Evolutionary conservation across 2,888 invertebrate species (phyloP).

Genomic region (Morpho helenor): DNA sequence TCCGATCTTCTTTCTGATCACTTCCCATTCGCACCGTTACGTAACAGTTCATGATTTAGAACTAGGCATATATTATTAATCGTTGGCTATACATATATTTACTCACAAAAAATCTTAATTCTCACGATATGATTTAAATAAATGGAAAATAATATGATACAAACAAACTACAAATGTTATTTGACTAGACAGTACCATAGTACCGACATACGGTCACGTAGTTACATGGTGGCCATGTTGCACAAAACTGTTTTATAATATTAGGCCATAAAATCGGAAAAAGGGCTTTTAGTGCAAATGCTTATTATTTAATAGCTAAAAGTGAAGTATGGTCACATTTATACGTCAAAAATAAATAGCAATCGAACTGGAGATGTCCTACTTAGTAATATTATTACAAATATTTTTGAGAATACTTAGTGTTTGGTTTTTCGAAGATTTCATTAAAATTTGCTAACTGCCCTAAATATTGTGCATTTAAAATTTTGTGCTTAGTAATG

Average conservation of each 20-base stretch:
- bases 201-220: conserved; percentile 58
- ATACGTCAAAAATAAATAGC: no score
- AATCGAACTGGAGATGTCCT: not conserved
- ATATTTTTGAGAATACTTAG: conserved; percentile 4
- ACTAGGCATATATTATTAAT: no score
- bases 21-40: no score
- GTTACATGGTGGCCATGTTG: conserved; percentile 53
- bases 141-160: conserved; percentile 53
- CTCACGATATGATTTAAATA: conserved; percentile 30
- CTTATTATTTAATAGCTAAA: conserved; percentile 4
- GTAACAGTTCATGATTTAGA: no score
- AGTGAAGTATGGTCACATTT: not conserved
- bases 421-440: no score
- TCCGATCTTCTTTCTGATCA: no score
- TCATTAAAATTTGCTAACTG: no score
- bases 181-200: conserved; percentile 77
- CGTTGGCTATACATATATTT: no score
- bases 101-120: no score
- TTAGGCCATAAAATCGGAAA: conserved; percentile 53
- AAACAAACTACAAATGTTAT: conserved; percentile 66
- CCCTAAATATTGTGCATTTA: conserved; percentile 23
- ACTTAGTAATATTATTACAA: conserved; percentile 5
- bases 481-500: conserved; percentile 20
- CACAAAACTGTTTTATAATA: conserved; percentile 37
- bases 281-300: conserved; percentile 46